Base-by-base conservation (phyloP, 2,888 invertebrate species). In the Rhingia rostrata region DNA sequence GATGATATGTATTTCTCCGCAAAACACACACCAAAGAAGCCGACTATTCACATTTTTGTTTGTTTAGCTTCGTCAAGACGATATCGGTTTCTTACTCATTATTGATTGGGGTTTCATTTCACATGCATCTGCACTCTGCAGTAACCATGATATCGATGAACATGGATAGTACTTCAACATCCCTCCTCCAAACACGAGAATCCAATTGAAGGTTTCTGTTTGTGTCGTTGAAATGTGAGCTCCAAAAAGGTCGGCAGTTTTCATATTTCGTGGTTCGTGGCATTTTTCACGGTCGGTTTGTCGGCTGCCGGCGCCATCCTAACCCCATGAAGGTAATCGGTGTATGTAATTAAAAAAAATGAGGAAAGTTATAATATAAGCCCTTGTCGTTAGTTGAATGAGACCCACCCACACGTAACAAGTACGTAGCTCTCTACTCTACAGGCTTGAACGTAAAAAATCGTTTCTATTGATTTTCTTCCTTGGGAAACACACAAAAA, bases 401-500 rank as follows among this genome's bases (percentile, higher is more conserved):
- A 32, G 39, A 56, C 54, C 39, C 64, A 47, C 73, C 64, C 47
- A 64, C 56, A 73, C 63, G 64, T 73, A 49, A 63, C 61, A 73
- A 73, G 54, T 54, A 61, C 51, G 22, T 22, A 22, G 1, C 22
- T 22, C 37, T 51, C 41, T 32, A 22, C 22, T 22, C 22, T 22
- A 22, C 41, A 41, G 51, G 43, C 22, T 22, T 22, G 43, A 10
- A 53, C 49, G 39, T 51, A 67, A 10, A n/a, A 56, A 73, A 54
- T 73, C 54, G 39, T 63, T 63, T 73, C 64, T 56, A 73, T 73
- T 47, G 73, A 73, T 73, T 73, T 64, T 63, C 54, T 47, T 73
- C 54, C 47, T 60, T 35, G 53, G 22, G 2, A 47, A 45, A 47
- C 53, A 73, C 45, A 64, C 54, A 39, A 63, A 73, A 63, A 39